Percentiles rank a stretch among this genome's conserved stretches.
These are phyloP conservation scores for Dinomys branickii DNA, from an alignment of 2,113 vertebrate species.

Conservation along the genomic window DNA sequence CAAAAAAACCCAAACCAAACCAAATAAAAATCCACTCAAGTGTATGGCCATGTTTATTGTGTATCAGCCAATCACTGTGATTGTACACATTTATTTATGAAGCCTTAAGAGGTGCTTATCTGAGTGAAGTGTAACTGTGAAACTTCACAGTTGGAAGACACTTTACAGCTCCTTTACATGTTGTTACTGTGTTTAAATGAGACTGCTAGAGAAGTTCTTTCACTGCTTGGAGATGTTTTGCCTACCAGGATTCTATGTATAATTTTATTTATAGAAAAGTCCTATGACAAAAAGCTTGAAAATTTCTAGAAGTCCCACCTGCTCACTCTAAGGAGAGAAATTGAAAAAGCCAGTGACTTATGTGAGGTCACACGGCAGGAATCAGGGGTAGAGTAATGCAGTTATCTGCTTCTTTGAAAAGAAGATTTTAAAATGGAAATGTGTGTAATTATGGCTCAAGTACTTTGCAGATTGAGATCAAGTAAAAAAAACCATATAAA, in stretches of 20 bases:
- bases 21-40: background rate
- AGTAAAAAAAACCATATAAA: constrained; percentile 2
- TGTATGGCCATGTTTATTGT: background rate
- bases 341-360: background rate
- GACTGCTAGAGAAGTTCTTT: background rate
- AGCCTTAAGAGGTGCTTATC: background rate
- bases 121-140: background rate
- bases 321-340: background rate
- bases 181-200: background rate
- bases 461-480: background rate
- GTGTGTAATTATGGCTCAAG: background rate
- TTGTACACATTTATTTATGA: background rate
- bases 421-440: constrained; percentile 17
- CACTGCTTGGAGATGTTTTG: constrained; percentile 14
- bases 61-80: background rate
- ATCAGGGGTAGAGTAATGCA: background rate
- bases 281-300: constrained; percentile 21
- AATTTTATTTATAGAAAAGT: constrained; percentile 5
- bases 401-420: background rate
- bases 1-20: background rate
- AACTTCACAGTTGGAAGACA: background rate
- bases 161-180: background rate
- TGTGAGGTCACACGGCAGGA: background rate
- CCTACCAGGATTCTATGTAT: background rate
- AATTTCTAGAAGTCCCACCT: background rate